Base-by-base conservation (phyloP, 2,888 invertebrate species). In the Oligia latruncula region DNA sequence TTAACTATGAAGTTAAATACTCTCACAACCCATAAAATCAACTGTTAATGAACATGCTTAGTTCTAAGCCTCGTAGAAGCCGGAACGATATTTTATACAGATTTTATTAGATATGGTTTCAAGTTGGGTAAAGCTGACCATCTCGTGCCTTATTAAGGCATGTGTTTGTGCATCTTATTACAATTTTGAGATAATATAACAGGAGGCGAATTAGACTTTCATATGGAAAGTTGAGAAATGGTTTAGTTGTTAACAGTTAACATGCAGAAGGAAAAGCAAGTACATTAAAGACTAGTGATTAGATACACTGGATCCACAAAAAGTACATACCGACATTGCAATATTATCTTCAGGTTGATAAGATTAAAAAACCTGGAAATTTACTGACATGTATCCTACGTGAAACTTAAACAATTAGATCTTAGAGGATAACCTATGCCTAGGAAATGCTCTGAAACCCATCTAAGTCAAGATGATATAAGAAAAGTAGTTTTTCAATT, bases 1-100 rank as follows among this genome's bases (percentile, higher is more conserved):
- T 84, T 87, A 81, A 80, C 76, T 80, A 62, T 67, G 71, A 79
- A 82, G 74, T 87, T 89, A 78, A 83, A 87, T 83, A 79, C 58
- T 74, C 74, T 67, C 73, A 86, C 77, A 77, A 71, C 67, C 71
- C 83, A 83, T 84, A 86, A 82, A 84, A 74, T 83, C 43, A 74
- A 82, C 73, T 4, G 77, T 84, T 87, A 77, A 84, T 84, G 72
- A 77, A 52, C 65, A 23, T 58, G 23, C 35, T 71, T 43, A 77
- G 62, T 84, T 79, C 40, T 79, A 84, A 82, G 65, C 20, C 46
- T 35, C 43, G 29, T 23, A 72, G 52, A 4, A 58, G 35, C 29
- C 11, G 35, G 13, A 40, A 40, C 35, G 43, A 74, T 71, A 29
- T 70, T 70, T 64, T 71, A 68, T 60, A 60, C 43, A 43, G 58